phyloP scores from a whole-genome alignment of 2,888 invertebrate species.

The Sarcophaga variegata region DNA sequence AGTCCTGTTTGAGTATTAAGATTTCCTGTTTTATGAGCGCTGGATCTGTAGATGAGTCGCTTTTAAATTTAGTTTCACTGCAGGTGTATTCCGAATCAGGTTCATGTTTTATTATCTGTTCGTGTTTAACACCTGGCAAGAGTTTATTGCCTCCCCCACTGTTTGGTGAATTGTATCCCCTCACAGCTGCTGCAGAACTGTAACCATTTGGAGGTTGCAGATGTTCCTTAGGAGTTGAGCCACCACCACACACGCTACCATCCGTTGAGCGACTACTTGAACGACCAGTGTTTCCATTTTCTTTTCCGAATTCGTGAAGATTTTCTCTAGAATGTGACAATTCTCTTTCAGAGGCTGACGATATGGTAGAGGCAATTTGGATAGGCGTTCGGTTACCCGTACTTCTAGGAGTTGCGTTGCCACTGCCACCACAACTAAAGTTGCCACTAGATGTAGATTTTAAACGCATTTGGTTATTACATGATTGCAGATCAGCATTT shows the following conservation, averaged over 20 bases:
- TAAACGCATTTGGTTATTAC: slow-evolving; percentile 69
- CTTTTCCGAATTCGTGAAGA: slow-evolving; percentile 56
- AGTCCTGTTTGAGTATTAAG: slow-evolving; percentile 76
- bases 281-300: slow-evolving; percentile 71
- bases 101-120: slow-evolving; percentile 76
- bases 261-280: slow-evolving; percentile 74
- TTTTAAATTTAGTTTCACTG: slow-evolving; percentile 76
- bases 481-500: slow-evolving; percentile 71
- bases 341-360: slow-evolving; percentile 60
- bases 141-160: slow-evolving; percentile 64
- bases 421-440: slow-evolving; percentile 64
- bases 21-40: slow-evolving; percentile 75
- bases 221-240: slow-evolving; percentile 75
- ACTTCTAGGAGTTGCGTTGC: slow-evolving; percentile 70
- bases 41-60: slow-evolving; percentile 63
- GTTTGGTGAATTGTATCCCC: slow-evolving; percentile 67
- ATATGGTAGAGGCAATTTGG: slow-evolving; percentile 35
- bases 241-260: slow-evolving; percentile 67
- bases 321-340: slow-evolving; percentile 71
- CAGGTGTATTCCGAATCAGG: slow-evolving; percentile 70
- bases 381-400: slow-evolving; percentile 69
- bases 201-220: slow-evolving; percentile 70
- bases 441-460: slow-evolving; percentile 59
- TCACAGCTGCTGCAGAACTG: slow-evolving; percentile 46
- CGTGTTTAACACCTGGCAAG: slow-evolving; percentile 75